Conservation (phyloP, 1,140 invertebrate genomes). For the Teleogryllus occipitalis region DNA sequence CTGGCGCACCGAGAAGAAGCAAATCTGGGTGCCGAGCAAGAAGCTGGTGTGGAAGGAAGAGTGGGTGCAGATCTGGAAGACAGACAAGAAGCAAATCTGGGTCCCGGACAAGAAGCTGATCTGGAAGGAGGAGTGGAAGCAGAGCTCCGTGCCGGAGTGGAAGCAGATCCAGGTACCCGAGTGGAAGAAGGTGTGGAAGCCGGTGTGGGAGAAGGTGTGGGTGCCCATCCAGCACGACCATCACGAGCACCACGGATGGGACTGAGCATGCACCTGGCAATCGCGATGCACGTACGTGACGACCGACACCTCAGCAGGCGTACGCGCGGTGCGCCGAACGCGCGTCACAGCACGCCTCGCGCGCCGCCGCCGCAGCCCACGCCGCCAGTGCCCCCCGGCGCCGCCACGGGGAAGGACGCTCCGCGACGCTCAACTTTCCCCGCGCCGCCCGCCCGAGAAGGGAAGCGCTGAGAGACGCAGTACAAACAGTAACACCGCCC, state of each 20-base stretch:
- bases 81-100: slow-evolving; percentile 68
- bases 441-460: neutral
- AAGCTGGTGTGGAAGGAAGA: slow-evolving; percentile 68
- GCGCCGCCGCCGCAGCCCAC: neutral
- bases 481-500: neutral
- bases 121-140: slow-evolving; percentile 68
- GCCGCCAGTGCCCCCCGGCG: neutral
- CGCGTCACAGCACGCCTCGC: neutral
- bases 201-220: slow-evolving; percentile 68
- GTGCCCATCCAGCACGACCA: slow-evolving; percentile 47
- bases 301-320: neutral
- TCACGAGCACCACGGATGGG: slow-evolving; percentile 41
- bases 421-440: neutral
- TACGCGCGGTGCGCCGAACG: neutral
- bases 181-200: slow-evolving; percentile 67
- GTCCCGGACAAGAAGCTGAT: slow-evolving; percentile 63
- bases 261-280: slow-evolving; percentile 32
- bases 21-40: slow-evolving; percentile 53
- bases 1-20: slow-evolving; percentile 40
- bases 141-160: slow-evolving; percentile 51
- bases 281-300: no score
- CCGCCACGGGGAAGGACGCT: neutral
- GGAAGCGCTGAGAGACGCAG: neutral
- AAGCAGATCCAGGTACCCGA: slow-evolving; percentile 59
- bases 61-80: slow-evolving; percentile 63